A percentile compares a stretch with the other conserved stretches of the same genome.
phyloP scores from a whole-genome alignment of 2,113 vertebrate species.

The Oryzias curvinotus region DNA sequence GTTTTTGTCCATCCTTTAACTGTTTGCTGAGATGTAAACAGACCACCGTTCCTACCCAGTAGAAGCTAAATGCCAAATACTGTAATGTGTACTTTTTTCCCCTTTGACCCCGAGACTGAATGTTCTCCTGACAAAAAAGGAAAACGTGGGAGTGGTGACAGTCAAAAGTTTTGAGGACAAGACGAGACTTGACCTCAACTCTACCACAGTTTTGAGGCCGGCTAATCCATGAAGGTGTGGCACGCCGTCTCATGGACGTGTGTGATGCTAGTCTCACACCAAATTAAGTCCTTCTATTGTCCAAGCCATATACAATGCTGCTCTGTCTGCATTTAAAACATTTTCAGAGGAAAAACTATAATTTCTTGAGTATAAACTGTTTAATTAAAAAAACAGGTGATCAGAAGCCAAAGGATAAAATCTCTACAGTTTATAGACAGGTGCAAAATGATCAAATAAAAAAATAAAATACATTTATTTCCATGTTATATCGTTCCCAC shows the following conservation, averaged over 20 bases:
- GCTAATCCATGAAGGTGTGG: slow-evolving; percentile 15
- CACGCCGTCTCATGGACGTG: not conserved
- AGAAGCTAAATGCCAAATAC: slow-evolving; percentile 6
- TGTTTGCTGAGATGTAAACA: no score
- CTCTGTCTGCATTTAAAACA: not conserved
- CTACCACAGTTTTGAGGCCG: slow-evolving; percentile 13
- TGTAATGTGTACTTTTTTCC: not conserved
- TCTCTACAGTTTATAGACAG: no score
- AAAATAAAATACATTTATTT: no score
- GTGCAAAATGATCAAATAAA: no score
- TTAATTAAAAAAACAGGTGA: not conserved
- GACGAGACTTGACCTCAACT: slow-evolving; percentile 37
- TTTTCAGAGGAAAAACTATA: not conserved
- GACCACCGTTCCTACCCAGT: no score
- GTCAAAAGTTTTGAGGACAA: slow-evolving; percentile 22
- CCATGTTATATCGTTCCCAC: no score
- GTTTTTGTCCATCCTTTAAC: no score
- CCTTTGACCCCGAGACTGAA: slow-evolving; percentile 27
- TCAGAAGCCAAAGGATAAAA: not conserved
- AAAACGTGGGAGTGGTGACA: slow-evolving; percentile 39
- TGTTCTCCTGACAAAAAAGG: slow-evolving; percentile 27
- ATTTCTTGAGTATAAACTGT: not conserved
- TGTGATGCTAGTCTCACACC: not conserved
- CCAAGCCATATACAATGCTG: not conserved
- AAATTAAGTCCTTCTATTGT: not conserved